These are phyloP conservation scores for Rhagium mordax DNA, from an alignment of 2,888 invertebrate genomes.

Conservation along the genomic window DNA sequence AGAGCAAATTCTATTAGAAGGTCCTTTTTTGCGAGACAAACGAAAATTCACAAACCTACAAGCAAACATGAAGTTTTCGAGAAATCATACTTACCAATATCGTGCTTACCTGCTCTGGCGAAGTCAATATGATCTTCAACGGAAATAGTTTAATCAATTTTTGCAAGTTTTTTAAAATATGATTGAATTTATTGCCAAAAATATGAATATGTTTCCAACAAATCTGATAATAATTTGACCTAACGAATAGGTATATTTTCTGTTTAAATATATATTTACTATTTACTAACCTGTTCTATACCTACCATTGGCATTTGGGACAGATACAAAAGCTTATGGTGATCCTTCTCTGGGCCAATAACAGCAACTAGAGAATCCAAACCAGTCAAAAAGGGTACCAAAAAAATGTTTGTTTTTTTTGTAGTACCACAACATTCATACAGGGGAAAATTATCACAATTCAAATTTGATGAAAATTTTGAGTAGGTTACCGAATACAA, in stretches of 20 bases:
- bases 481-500: not conserved
- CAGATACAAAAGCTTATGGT: constrained; percentile 74
- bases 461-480: not conserved
- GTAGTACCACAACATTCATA: constrained; percentile 43
- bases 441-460: constrained; percentile 41
- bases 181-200: constrained; percentile 1
- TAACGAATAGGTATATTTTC: not conserved
- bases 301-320: constrained; percentile 74
- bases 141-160: constrained; percentile 44
- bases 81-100: constrained; percentile 57
- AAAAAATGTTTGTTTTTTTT: constrained; percentile 26
- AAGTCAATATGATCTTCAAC: constrained; percentile 61
- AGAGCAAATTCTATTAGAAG: constrained; percentile 9
- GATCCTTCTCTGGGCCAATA: constrained; percentile 74
- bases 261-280: constrained; percentile 42
- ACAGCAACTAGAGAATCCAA: constrained; percentile 68
- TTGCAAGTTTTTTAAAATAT: not conserved
- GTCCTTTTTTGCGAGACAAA: constrained; percentile 25
- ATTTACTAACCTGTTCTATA: constrained; percentile 66
- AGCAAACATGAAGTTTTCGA: constrained; percentile 27
- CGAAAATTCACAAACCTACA: constrained; percentile 10
- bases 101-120: constrained; percentile 60
- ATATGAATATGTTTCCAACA: not conserved
- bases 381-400: constrained; percentile 35
- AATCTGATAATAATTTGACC: not conserved